Percentiles rank a stretch among this genome's conserved stretches.
phyloP scores from a whole-genome alignment of 2,113 vertebrate genomes.

The Syrrhaptes paradoxus region DNA sequence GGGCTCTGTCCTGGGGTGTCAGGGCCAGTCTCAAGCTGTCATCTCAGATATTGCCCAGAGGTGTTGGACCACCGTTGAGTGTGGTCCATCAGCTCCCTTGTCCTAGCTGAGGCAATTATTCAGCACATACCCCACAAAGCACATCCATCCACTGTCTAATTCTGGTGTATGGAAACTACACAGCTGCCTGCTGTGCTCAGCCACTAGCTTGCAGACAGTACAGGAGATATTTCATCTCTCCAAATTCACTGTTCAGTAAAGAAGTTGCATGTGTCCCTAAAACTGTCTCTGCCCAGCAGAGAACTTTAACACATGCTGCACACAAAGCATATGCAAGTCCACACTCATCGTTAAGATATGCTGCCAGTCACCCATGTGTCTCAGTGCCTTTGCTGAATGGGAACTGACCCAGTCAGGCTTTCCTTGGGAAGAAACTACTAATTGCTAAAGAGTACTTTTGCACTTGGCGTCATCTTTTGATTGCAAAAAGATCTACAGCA shows the following conservation, averaged over 20 bases:
- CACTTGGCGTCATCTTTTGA: background rate
- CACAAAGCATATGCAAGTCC: background rate
- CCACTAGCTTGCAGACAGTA: background rate
- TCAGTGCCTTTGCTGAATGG: background rate
- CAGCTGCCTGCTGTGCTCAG: background rate
- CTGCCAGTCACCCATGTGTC: accelerated
- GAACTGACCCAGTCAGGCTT: background rate
- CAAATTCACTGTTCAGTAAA: background rate
- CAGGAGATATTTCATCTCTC: background rate
- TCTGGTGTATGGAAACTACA: accelerated
- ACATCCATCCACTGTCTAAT: background rate
- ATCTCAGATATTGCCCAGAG: background rate
- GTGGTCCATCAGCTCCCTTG: background rate
- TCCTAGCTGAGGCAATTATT: background rate
- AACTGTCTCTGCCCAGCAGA: background rate
- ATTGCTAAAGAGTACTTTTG: background rate
- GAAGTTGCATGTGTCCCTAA: background rate
- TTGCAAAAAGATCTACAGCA: background rate
- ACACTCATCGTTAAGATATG: background rate
- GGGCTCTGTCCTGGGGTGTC: background rate
- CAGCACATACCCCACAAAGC: background rate
- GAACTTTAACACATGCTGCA: background rate
- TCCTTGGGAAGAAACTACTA: background rate
- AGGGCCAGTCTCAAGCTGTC: background rate
- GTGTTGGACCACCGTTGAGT: no score